A percentile compares a stretch with the other conserved stretches of the same genome.
These are phyloP conservation scores for Tetraneura akinire DNA, from an alignment of 1,140 invertebrate genomes.

Conservation along the genomic window DNA sequence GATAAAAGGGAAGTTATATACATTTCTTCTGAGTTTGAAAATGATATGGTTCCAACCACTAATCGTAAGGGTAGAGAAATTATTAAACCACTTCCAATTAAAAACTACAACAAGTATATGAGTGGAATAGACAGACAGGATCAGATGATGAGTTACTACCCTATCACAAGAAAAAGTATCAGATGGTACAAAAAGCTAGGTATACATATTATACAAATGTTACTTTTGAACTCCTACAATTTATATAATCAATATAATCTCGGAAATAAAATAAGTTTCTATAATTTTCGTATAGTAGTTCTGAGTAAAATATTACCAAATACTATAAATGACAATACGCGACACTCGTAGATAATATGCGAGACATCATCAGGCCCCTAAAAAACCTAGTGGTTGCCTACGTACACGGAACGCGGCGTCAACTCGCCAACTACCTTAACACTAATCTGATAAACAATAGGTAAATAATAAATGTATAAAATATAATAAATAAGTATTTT, in stretches of 20 bases:
- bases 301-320: no score
- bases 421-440: no score
- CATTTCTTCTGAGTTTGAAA: background rate
- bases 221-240: slow-evolving; percentile 30
- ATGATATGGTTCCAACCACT: background rate
- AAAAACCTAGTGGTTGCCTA: no score
- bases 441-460: no score
- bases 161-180: slow-evolving; percentile 55
- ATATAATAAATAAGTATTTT: no score
- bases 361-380: no score
- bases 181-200: slow-evolving; percentile 57
- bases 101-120: slow-evolving; percentile 52
- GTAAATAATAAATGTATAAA: no score
- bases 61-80: background rate
- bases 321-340: background rate
- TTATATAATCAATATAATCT: slow-evolving; percentile 39
- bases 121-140: slow-evolving; percentile 56
- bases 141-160: slow-evolving; percentile 57
- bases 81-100: background rate
- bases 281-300: no score
- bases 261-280: background rate
- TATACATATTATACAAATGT: slow-evolving; percentile 47
- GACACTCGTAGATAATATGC: no score
- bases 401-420: no score
- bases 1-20: slow-evolving; percentile 10